phyloP scores from a whole-genome alignment of 1,140 invertebrate genomes.

The Sitobion miscanthi region DNA sequence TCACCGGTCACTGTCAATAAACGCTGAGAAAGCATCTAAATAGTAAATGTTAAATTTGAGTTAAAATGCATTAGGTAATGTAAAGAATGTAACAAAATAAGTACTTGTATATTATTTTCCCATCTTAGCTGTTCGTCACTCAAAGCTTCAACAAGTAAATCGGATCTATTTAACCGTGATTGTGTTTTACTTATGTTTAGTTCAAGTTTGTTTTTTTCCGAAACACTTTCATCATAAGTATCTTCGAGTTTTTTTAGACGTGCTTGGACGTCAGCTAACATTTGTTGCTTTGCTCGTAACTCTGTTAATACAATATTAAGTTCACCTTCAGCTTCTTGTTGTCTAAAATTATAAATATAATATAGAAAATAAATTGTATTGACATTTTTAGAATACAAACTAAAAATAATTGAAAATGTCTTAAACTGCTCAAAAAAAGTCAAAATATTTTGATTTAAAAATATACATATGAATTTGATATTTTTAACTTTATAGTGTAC shows the following conservation, averaged over 20 bases:
- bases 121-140: constrained; percentile 70
- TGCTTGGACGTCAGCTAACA: constrained; percentile 74
- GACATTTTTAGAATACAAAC: no score
- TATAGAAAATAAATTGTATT: no score
- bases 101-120: constrained; percentile 66
- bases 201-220: constrained; percentile 69
- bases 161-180: constrained; percentile 78
- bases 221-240: constrained; percentile 70
- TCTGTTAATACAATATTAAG: constrained; percentile 76
- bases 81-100: background rate
- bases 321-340: constrained; percentile 68
- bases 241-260: constrained; percentile 73
- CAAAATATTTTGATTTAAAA: no score
- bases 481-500: no score
- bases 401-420: no score
- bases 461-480: no score
- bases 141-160: constrained; percentile 81
- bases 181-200: constrained; percentile 76
- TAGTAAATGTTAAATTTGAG: background rate
- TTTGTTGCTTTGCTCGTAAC: constrained; percentile 79
- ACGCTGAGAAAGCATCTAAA: constrained; percentile 18
- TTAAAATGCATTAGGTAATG: background rate
- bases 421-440: no score
- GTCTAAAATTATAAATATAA: constrained; percentile 72
- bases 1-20: constrained; percentile 68